phyloP scores from a whole-genome alignment of 2,888 invertebrate species.

The Lottia gigantea region DNA sequence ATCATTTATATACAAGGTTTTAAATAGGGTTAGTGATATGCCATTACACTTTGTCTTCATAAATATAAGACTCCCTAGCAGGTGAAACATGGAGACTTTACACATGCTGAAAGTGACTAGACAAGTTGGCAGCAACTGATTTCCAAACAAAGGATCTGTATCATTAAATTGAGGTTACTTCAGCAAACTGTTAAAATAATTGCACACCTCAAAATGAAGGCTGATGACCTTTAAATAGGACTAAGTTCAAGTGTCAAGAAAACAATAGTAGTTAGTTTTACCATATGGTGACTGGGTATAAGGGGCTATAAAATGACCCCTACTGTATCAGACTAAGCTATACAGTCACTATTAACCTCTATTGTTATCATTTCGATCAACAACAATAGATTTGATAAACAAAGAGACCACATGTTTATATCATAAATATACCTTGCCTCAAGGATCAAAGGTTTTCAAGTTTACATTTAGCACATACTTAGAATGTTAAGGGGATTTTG shows the following conservation, averaged over 20 bases:
- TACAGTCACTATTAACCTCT: background rate
- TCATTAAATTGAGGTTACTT: background rate
- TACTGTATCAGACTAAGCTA: background rate
- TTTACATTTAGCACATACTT: too few relatives aligned
- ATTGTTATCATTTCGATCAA: slow-evolving; percentile 4
- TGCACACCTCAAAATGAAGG: background rate
- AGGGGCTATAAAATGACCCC: background rate
- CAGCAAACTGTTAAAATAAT: slow-evolving; percentile 3
- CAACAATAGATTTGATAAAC: background rate
- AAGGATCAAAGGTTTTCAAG: too few relatives aligned
- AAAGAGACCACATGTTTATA: background rate
- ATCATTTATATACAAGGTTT: too few relatives aligned
- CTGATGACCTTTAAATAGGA: background rate
- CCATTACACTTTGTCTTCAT: too few relatives aligned
- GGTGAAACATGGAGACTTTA: too few relatives aligned
- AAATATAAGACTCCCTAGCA: too few relatives aligned
- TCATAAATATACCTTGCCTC: background rate
- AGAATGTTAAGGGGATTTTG: too few relatives aligned
- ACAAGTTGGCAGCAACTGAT: too few relatives aligned
- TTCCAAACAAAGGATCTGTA: too few relatives aligned
- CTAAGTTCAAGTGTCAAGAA: background rate
- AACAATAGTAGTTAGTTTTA: background rate
- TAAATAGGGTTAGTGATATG: too few relatives aligned
- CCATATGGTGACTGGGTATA: slow-evolving; percentile 3
- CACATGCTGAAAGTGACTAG: too few relatives aligned